Percentiles rank a stretch among this genome's conserved stretches.
Conservation (phyloP, 2,113 vertebrate genomes). For the Datnioides undecimradiatus region DNA sequence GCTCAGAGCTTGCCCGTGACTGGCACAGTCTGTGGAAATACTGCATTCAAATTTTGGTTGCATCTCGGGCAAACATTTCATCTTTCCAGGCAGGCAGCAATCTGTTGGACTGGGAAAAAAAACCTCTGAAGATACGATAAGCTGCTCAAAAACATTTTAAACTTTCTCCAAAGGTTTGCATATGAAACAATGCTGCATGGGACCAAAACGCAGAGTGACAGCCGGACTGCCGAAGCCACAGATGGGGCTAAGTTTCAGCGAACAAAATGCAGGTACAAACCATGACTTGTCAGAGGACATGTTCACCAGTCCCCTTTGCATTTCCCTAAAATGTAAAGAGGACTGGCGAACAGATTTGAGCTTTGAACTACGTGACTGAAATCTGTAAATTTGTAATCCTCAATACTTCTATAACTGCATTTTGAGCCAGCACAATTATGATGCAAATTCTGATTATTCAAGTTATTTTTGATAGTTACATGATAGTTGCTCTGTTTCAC, state of each 20-base stretch:
- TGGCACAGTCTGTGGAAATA: slow-evolving; percentile 14
- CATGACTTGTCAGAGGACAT: not conserved
- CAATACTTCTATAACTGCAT: too few species aligned
- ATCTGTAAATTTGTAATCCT: too few species aligned
- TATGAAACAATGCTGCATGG: not conserved
- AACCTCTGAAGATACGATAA: not conserved
- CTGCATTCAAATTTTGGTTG: slow-evolving; percentile 2
- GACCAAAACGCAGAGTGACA: not conserved
- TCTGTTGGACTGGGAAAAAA: slow-evolving; percentile 9
- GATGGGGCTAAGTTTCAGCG: not conserved
- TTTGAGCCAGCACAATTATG: not conserved
- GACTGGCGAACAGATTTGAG: too few species aligned
- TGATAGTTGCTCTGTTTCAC: not conserved
- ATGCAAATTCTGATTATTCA: not conserved
- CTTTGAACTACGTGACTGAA: too few species aligned
- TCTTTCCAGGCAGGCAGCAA: not conserved
- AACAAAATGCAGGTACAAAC: not conserved
- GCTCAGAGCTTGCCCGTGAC: not conserved
- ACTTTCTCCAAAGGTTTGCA: not conserved
- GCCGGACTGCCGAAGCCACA: not conserved
- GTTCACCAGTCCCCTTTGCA: not conserved
- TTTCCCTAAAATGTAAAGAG: slow-evolving; percentile 11
- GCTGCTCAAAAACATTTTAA: not conserved
- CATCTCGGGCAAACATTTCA: not conserved
- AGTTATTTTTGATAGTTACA: not conserved